These are phyloP conservation scores for Cotesia congregata DNA, from an alignment of 2,888 invertebrate species.

Conservation along the genomic window DNA sequence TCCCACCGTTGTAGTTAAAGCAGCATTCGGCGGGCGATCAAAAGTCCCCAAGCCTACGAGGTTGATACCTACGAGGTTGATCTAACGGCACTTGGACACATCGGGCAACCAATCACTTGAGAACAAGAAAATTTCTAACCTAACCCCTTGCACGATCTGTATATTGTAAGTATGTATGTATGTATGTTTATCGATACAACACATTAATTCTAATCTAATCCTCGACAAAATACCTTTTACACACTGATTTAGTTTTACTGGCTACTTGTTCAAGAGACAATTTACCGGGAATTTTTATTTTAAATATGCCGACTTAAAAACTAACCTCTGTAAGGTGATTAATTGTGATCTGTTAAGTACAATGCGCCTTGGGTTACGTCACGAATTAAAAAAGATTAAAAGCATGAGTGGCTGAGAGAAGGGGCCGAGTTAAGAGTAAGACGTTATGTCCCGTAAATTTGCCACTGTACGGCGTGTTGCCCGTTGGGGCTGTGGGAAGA, in stretches of 20 bases:
- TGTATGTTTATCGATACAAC: background rate
- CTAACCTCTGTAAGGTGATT: background rate
- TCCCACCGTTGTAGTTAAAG: conserved; percentile 38
- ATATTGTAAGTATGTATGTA: background rate
- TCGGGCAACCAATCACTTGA: conserved; percentile 58
- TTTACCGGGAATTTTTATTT: too few species aligned
- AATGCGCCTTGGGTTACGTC: conserved; percentile 45
- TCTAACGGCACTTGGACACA: conserved; percentile 64
- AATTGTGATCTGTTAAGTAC: conserved; percentile 6
- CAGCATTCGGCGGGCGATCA: conserved; percentile 57
- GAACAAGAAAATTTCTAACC: conserved; percentile 44
- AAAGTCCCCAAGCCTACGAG: conserved; percentile 59
- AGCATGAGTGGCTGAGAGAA: conserved; percentile 36
- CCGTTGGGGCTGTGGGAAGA: conserved; percentile 66
- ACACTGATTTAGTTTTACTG: too few species aligned
- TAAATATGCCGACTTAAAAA: background rate
- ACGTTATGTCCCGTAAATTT: conserved; percentile 64
- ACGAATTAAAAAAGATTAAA: conserved; percentile 55
- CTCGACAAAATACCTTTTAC: background rate
- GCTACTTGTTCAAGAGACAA: too few species aligned
- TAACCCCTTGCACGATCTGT: background rate
- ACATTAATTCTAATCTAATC: background rate
- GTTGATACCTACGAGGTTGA: conserved; percentile 46
- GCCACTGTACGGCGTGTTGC: conserved; percentile 50
- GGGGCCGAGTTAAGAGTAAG: conserved; percentile 54